Percentiles rank a stretch among this genome's conserved stretches.
Evolutionary conservation across 2,888 invertebrate genomes (phyloP).

Genomic region (Ferrisia virgata): DNA sequence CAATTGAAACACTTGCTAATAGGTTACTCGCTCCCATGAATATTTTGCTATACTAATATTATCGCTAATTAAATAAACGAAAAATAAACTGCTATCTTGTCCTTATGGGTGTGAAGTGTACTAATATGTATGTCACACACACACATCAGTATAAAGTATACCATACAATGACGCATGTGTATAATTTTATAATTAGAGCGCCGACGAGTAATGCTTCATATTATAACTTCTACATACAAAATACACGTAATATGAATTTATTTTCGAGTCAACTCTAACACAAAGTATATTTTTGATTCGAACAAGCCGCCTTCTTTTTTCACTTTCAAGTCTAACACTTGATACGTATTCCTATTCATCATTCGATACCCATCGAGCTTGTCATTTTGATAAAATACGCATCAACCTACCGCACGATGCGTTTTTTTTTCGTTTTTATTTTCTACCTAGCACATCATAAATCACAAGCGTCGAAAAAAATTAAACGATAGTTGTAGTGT

Average conservation of each 20-base stretch:
- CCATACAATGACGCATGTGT: background rate
- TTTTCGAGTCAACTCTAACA: background rate
- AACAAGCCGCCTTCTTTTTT: background rate
- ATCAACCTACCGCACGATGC: background rate
- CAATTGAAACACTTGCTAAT: background rate
- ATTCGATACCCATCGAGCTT: background rate
- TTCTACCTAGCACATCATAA: no score
- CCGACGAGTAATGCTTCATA: background rate
- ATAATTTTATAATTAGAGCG: constrained; percentile 4
- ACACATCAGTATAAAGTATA: no score
- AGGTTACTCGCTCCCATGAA: background rate
- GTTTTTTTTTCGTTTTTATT: background rate
- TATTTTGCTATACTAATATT: background rate
- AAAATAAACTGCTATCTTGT: background rate
- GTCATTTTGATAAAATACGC: background rate
- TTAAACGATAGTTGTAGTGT: no score
- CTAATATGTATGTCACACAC: background rate
- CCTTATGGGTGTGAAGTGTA: background rate
- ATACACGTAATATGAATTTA: background rate
- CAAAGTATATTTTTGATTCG: background rate
- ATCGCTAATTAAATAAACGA: background rate
- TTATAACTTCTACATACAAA: background rate
- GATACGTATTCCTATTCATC: background rate
- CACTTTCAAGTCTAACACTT: background rate
- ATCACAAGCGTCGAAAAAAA: no score